Evolutionary conservation across 2,888 invertebrate genomes (phyloP).

Genomic region (Megamerina dolium): DNA sequence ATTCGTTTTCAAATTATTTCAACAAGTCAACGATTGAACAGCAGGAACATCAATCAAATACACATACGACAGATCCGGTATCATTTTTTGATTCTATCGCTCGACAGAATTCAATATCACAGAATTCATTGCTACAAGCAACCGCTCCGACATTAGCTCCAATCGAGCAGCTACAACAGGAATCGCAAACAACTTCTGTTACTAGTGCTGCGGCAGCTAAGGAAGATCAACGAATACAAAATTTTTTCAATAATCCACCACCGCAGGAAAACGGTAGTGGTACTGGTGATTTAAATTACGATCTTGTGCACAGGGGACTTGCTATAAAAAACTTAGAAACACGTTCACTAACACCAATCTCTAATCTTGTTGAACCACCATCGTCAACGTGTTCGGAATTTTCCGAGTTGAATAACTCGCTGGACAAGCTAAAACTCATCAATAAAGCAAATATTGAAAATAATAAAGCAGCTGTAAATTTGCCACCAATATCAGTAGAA

Average conservation of each 20-base stretch:
- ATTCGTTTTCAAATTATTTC: slow-evolving; percentile 28
- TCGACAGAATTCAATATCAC: slow-evolving; percentile 3
- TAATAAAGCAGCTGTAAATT: slow-evolving; percentile 1
- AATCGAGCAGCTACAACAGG: slow-evolving; percentile 5
- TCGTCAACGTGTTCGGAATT: slow-evolving; percentile 48
- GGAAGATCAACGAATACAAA: slow-evolving; percentile 45
- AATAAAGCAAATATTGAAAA: slow-evolving; percentile 12
- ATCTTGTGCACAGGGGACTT: slow-evolving; percentile 43
- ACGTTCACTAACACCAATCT: slow-evolving; percentile 42
- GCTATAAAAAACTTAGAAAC: slow-evolving; percentile 29
- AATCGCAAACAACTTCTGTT: neutral
- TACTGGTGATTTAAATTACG: slow-evolving; percentile 44
- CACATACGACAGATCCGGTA: slow-evolving; percentile 23
- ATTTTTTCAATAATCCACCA: slow-evolving; percentile 49
- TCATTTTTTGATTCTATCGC: slow-evolving; percentile 35
- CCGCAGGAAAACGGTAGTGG: slow-evolving; percentile 39
- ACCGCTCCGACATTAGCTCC: slow-evolving; percentile 9
- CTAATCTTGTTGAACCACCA: slow-evolving; percentile 46
- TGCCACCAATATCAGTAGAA: slow-evolving; percentile 3
- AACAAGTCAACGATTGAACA: too few species aligned
- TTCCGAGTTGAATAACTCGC: slow-evolving; percentile 32
- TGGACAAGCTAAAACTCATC: slow-evolving; percentile 8
- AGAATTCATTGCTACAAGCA: slow-evolving; percentile 21
- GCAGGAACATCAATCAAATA: slow-evolving; percentile 6
- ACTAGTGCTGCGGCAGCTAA: slow-evolving; percentile 17